Conservation (phyloP, 2,888 invertebrate genomes). For the Brachylomia viminalis region DNA sequence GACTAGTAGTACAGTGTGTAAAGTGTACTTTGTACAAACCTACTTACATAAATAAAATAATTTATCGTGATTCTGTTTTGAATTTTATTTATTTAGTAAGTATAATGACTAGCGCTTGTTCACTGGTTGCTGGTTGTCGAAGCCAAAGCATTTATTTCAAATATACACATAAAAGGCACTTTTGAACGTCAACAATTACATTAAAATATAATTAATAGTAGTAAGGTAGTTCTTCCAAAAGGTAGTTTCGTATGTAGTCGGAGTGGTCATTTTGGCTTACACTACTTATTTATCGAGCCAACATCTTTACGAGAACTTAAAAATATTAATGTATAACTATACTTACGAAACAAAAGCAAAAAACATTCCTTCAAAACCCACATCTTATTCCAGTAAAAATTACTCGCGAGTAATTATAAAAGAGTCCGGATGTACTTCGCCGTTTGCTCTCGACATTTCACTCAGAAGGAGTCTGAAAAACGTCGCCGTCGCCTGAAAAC, state of each 20-base stretch:
- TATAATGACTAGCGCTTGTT: too few relatives aligned
- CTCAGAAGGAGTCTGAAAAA: conserved; percentile 59
- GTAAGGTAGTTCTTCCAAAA: too few relatives aligned
- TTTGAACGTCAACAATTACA: too few relatives aligned
- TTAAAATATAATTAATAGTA: too few relatives aligned
- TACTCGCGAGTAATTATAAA: conserved; percentile 60
- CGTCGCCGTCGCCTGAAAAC: conserved; percentile 62
- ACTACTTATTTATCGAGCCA: too few relatives aligned
- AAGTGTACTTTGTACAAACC: too few relatives aligned
- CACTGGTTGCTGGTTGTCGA: not conserved
- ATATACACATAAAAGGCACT: too few relatives aligned
- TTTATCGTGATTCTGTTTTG: not conserved
- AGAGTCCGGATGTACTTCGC: conserved; percentile 46
- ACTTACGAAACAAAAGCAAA: not conserved
- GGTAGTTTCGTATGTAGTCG: too few relatives aligned
- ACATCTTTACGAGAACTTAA: not conserved
- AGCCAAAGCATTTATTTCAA: too few relatives aligned
- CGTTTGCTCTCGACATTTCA: conserved; percentile 58
- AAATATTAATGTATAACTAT: not conserved
- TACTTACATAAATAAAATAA: too few relatives aligned
- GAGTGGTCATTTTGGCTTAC: not conserved
- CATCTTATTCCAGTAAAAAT: conserved; percentile 55
- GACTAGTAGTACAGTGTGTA: too few relatives aligned
- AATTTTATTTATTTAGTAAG: not conserved
- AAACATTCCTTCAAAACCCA: not conserved